Evolutionary conservation across 2,113 vertebrate species (phyloP).

Genomic region (Silurus asotus): DNA sequence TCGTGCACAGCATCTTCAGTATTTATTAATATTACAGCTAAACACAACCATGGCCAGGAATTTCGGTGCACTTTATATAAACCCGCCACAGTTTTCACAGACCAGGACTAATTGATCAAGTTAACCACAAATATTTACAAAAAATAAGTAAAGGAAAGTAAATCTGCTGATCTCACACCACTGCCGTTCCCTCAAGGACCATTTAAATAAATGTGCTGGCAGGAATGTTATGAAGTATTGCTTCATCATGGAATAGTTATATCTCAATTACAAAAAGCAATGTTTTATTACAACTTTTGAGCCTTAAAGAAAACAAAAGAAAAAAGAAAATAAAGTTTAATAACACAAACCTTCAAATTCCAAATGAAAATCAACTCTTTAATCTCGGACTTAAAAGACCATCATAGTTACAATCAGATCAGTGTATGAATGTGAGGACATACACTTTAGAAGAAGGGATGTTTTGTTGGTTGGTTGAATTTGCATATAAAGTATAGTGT

Average conservation of each 20-base stretch:
- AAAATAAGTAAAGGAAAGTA: slow-evolving; percentile 74
- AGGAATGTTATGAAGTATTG: slow-evolving; percentile 22
- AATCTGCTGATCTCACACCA: slow-evolving; percentile 58
- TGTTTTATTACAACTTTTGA: not conserved
- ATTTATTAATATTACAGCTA: not conserved
- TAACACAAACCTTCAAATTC: slow-evolving; percentile 67
- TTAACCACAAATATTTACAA: not conserved
- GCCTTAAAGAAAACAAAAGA: no score
- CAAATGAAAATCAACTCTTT: slow-evolving; percentile 93
- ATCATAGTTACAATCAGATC: slow-evolving; percentile 88
- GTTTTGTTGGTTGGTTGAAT: slow-evolving; percentile 79
- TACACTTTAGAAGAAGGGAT: slow-evolving; percentile 75
- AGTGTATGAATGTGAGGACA: slow-evolving; percentile 75
- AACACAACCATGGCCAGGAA: not conserved
- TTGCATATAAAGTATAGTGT: slow-evolving; percentile 84
- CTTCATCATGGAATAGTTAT: not conserved
- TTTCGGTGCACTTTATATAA: not conserved
- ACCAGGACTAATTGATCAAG: not conserved
- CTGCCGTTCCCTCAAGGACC: slow-evolving; percentile 75
- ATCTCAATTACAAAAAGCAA: not conserved
- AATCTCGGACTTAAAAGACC: slow-evolving; percentile 91
- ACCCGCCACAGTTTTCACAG: not conserved
- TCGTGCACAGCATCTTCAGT: slow-evolving; percentile 8
- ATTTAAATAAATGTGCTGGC: slow-evolving; percentile 77
- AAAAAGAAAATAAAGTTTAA: slow-evolving; percentile 57